phyloP scores from a whole-genome alignment of 2,113 vertebrate species.

The Crotalus viridis region DNA sequence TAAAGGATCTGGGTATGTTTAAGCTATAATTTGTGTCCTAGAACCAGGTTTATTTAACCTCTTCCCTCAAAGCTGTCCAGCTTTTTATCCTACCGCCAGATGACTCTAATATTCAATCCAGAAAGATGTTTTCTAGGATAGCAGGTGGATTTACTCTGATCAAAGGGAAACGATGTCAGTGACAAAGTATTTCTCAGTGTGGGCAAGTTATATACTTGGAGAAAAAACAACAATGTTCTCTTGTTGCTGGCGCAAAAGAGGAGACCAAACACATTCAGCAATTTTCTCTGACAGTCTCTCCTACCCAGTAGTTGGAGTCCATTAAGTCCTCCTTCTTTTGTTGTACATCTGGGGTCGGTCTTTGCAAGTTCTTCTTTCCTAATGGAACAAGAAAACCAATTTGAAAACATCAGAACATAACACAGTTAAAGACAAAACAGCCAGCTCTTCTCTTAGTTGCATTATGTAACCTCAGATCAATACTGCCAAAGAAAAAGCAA shows the following conservation, averaged over 20 bases:
- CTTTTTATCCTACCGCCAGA: background rate
- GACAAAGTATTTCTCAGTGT: background rate
- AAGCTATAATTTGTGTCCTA: background rate
- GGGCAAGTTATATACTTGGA: background rate
- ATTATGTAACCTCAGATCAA: background rate
- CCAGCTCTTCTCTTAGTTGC: background rate
- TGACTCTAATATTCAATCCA: background rate
- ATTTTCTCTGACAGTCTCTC: slow-evolving; percentile 34
- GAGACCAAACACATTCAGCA: slow-evolving; percentile 32
- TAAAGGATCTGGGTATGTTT: background rate
- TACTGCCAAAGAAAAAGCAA: background rate
- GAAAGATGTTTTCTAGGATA: background rate
- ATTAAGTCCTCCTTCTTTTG: slow-evolving; percentile 28
- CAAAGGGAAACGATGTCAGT: background rate
- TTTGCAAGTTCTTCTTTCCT: slow-evolving; percentile 28
- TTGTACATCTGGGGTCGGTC: background rate
- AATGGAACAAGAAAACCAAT: slow-evolving; percentile 8
- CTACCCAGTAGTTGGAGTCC: slow-evolving; percentile 11
- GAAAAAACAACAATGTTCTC: background rate
- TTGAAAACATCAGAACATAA: slow-evolving; percentile 12
- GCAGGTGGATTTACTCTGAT: background rate
- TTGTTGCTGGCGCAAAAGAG: background rate
- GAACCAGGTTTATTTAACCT: background rate
- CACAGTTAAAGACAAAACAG: slow-evolving; percentile 8
- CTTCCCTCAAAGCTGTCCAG: background rate